These are phyloP conservation scores for Diabrotica virgifera DNA, from an alignment of 1,140 invertebrate species.

Conservation along the genomic window DNA sequence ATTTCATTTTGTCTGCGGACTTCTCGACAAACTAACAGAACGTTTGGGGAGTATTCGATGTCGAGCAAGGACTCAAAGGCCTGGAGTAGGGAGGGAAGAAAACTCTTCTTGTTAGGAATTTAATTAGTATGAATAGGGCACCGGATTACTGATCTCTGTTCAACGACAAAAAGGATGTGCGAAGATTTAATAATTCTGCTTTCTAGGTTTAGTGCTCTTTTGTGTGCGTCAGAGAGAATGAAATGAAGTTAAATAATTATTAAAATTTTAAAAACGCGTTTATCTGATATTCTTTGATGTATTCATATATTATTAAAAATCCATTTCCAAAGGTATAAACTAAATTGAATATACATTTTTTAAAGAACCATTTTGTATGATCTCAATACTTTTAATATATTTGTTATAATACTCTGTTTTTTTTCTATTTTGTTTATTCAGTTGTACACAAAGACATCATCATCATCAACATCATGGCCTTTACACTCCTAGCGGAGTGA, in stretches of 20 bases:
- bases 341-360: too few species aligned
- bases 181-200: neutral
- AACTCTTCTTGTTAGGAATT: conserved; percentile 2
- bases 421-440: too few species aligned
- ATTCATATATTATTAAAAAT: too few species aligned
- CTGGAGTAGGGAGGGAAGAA: neutral
- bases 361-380: too few species aligned
- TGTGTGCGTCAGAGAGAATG: neutral
- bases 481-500: too few species aligned
- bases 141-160: neutral
- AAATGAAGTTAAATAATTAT: neutral
- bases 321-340: too few species aligned
- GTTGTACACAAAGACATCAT: too few species aligned
- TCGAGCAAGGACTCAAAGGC: neutral
- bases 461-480: too few species aligned
- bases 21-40: conserved; percentile 18
- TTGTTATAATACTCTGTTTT: too few species aligned
- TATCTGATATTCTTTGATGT: too few species aligned
- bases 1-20: neutral
- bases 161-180: neutral
- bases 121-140: conserved; percentile 2
- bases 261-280: too few species aligned
- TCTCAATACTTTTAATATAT: too few species aligned
- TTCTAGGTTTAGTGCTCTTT: neutral
- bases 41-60: conserved; percentile 1